Conservation (phyloP, 2,888 invertebrate species). For the Cecidostiba fungosa region DNA sequence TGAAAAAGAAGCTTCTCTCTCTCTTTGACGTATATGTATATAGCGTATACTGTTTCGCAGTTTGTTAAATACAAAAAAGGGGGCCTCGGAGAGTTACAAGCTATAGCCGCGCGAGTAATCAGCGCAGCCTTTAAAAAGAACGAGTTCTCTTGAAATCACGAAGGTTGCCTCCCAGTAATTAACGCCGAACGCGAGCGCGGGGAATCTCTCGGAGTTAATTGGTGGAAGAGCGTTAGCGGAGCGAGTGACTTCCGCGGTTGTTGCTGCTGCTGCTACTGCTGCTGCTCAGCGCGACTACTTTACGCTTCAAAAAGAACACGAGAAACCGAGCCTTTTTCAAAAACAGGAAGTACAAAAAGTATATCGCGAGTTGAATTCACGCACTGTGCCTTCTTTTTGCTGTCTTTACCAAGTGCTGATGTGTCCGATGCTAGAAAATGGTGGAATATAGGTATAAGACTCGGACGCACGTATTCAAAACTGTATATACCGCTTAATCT, state of each 20-base stretch:
- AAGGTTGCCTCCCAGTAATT: slow-evolving; percentile 60
- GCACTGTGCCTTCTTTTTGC: not conserved
- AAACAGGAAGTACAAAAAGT: slow-evolving; percentile 38
- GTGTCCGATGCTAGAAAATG: not conserved
- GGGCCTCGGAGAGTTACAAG: slow-evolving; percentile 18
- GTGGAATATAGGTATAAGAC: not conserved
- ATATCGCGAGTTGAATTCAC: not conserved
- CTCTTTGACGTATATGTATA: not conserved
- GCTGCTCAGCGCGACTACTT: slow-evolving; percentile 36
- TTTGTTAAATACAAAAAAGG: slow-evolving; percentile 30
- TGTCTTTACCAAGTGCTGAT: not conserved
- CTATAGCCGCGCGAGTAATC: slow-evolving; percentile 37
- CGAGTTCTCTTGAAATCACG: slow-evolving; percentile 54
- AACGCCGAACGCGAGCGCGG: slow-evolving; percentile 49
- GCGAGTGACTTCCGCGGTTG: slow-evolving; percentile 49
- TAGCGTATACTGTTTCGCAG: not conserved
- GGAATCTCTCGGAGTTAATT: slow-evolving; percentile 60
- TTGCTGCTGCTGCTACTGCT: not conserved
- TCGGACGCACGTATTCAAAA: not conserved
- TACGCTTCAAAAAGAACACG: slow-evolving; percentile 32
- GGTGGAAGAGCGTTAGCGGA: slow-evolving; percentile 43
- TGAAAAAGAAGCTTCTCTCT: not conserved
- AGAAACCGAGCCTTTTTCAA: slow-evolving; percentile 32
- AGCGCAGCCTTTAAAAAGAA: slow-evolving; percentile 51
- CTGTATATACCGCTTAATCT: not conserved